A percentile compares a stretch with the other conserved stretches of the same genome.
phyloP scores from a whole-genome alignment of 2,888 invertebrate genomes.

The Diploptera punctata region DNA sequence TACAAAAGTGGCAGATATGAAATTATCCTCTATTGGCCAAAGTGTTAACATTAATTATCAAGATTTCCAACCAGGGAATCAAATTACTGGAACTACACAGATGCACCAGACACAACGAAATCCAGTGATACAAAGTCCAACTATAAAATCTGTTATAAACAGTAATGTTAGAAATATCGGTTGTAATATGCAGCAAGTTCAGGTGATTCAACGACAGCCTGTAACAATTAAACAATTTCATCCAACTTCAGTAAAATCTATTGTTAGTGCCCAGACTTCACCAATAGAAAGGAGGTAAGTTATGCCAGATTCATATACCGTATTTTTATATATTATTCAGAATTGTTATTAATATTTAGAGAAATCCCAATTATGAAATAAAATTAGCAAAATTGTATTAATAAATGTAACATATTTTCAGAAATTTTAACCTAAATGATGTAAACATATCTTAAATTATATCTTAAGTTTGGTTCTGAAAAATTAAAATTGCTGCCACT shows the following conservation, averaged over 20 bases:
- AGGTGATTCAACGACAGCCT: background rate
- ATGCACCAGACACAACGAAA: background rate
- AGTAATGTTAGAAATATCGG: background rate
- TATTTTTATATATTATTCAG: too few species aligned
- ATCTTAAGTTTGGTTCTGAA: too few species aligned
- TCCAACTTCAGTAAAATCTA: background rate
- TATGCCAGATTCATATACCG: too few species aligned
- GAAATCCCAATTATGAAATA: too few species aligned
- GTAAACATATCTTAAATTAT: too few species aligned
- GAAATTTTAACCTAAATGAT: too few species aligned
- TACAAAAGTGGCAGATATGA: background rate
- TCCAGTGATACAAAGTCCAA: slow-evolving; percentile 1
- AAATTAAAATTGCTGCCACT: too few species aligned
- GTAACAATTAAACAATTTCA: background rate
- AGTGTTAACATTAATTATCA: background rate
- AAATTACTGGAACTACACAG: background rate
- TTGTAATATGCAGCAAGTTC: slow-evolving; percentile 2
- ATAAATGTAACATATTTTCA: too few species aligned
- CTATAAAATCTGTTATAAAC: background rate
- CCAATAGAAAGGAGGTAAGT: background rate
- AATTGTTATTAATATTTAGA: too few species aligned
- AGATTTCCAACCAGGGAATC: background rate
- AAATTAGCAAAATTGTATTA: too few species aligned
- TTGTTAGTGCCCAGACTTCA: background rate
- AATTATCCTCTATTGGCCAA: background rate